A percentile compares a stretch with the other conserved stretches of the same genome.
Evolutionary conservation across 2,113 vertebrate species (phyloP).

Genomic region (Plotosus lineatus): DNA sequence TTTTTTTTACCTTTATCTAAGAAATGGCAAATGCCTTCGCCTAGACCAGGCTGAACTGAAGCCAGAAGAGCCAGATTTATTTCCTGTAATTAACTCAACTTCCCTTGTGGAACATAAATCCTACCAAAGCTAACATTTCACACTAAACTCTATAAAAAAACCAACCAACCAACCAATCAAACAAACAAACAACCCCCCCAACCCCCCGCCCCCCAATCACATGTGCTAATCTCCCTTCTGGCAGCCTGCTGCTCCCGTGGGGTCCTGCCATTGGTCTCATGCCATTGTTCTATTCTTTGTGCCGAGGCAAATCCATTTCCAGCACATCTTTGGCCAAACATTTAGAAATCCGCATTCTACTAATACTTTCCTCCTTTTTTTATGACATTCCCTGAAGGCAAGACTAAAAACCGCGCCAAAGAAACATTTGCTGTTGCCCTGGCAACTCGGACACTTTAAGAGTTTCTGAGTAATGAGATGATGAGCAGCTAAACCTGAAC

Average conservation of each 20-base stretch:
- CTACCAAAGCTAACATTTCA: conserved; percentile 19
- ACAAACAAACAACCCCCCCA: no score
- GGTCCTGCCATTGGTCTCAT: background rate
- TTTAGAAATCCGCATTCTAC: conserved; percentile 32
- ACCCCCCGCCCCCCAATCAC: no score
- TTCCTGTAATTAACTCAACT: background rate
- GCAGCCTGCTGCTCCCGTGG: conserved; percentile 53
- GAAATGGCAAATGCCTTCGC: background rate
- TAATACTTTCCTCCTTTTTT: conserved; percentile 11
- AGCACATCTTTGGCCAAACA: conserved; percentile 38
- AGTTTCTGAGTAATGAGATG: background rate
- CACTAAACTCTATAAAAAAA: conserved; percentile 59
- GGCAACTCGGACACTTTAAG: conserved; percentile 4
- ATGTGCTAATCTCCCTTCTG: conserved; percentile 59
- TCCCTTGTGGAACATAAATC: background rate
- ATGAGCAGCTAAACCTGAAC: background rate
- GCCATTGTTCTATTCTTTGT: conserved; percentile 55
- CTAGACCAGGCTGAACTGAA: background rate
- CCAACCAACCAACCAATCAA: background rate
- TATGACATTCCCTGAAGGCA: conserved; percentile 11
- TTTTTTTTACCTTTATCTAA: background rate
- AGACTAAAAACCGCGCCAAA: conserved; percentile 13
- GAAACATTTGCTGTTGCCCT: background rate
- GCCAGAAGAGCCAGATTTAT: background rate
- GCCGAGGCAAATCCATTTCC: conserved; percentile 54